Evolutionary conservation across 2,113 vertebrate genomes (phyloP).

Genomic region (Chauna torquata): DNA sequence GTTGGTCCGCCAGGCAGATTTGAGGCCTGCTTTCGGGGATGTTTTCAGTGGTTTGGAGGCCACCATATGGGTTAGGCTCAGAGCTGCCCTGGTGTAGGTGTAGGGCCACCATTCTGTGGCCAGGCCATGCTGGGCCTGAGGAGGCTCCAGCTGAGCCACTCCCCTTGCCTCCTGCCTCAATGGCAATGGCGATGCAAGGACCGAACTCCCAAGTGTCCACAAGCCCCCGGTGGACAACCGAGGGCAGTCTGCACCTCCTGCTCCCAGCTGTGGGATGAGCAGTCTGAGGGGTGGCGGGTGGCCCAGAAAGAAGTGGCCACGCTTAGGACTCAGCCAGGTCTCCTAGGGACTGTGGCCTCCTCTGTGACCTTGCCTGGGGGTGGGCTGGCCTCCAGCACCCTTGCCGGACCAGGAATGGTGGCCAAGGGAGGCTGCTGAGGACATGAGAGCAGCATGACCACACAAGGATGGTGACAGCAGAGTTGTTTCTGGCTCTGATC

Average conservation of each 20-base stretch:
- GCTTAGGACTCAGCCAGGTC: neutral
- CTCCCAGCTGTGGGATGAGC: neutral
- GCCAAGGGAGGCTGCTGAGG: accelerated
- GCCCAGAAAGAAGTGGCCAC: neutral
- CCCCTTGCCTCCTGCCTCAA: neutral
- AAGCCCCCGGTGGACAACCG: neutral
- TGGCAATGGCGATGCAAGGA: neutral
- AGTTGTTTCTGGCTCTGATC: neutral
- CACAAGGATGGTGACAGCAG: accelerated
- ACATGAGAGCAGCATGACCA: neutral
- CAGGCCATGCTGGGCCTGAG: accelerated
- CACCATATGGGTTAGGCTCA: neutral
- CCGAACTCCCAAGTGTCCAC: neutral
- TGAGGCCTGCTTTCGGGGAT: neutral
- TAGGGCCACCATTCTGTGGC: neutral
- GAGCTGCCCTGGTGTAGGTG: neutral
- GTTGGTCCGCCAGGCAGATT: neutral
- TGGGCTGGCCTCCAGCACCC: neutral
- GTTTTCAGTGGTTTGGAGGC: neutral
- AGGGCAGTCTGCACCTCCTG: neutral
- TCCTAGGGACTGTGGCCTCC: neutral
- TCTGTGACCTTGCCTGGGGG: neutral
- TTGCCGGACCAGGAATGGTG: neutral
- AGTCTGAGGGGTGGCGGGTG: neutral
- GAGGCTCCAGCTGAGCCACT: accelerated